phyloP scores from a whole-genome alignment of 1,140 invertebrate species.

The Drosophila ananassae region DNA sequence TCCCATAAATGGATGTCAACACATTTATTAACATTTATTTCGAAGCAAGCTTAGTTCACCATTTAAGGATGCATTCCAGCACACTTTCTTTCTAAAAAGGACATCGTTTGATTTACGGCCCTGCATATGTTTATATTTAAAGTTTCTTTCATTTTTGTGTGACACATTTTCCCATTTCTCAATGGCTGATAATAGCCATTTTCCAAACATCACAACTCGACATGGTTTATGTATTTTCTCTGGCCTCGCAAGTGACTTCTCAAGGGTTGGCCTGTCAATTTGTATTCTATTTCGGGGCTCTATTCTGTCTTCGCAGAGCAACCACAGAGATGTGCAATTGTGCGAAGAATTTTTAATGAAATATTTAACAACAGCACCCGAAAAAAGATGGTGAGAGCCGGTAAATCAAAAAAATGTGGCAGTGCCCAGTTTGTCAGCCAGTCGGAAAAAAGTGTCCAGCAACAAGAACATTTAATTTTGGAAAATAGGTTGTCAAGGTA shows the following conservation, averaged over 20 bases:
- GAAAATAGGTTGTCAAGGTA: slow-evolving; percentile 37
- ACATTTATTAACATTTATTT: slow-evolving; percentile 36
- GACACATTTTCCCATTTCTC: slow-evolving; percentile 9
- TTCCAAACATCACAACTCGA: background rate
- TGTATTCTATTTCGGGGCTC: slow-evolving; percentile 6
- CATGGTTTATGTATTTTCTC: background rate
- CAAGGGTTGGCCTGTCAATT: slow-evolving; percentile 5
- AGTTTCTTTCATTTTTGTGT: slow-evolving; percentile 2
- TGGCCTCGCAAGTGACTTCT: slow-evolving; percentile 3
- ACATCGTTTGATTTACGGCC: slow-evolving; percentile 50
- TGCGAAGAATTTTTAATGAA: slow-evolving; percentile 69
- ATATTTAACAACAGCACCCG: slow-evolving; percentile 38
- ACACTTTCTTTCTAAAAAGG: slow-evolving; percentile 27
- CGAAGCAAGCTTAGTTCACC: slow-evolving; percentile 7
- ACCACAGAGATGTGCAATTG: slow-evolving; percentile 47
- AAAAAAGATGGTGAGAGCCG: slow-evolving; percentile 1
- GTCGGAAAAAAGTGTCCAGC: slow-evolving; percentile 14
- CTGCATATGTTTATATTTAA: slow-evolving; percentile 10
- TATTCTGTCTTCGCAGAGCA: slow-evolving; percentile 1
- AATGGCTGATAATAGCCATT: slow-evolving; percentile 14
- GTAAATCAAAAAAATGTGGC: slow-evolving; percentile 13
- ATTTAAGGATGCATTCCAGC: slow-evolving; percentile 8
- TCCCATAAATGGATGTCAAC: slow-evolving; percentile 16
- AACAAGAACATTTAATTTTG: slow-evolving; percentile 45
- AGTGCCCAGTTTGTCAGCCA: slow-evolving; percentile 2